Percentiles rank a stretch among this genome's conserved stretches.
These are phyloP conservation scores for Pipa parva DNA, from an alignment of 2,113 vertebrate genomes.

Conservation along the genomic window DNA sequence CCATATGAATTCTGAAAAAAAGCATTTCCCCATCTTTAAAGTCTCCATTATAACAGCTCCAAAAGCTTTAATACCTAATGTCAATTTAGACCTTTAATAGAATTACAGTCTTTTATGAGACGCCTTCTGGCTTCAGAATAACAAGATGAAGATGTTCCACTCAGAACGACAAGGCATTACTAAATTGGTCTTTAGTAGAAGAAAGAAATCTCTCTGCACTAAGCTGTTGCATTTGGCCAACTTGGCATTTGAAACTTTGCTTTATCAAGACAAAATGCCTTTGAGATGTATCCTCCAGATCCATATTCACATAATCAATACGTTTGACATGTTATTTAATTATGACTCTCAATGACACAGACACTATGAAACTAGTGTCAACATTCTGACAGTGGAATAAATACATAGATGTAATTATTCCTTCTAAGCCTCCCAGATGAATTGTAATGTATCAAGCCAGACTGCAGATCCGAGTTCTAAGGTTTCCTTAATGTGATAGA, in stretches of 20 bases:
- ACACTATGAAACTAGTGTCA: constrained; percentile 80
- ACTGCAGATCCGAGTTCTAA: constrained; percentile 72
- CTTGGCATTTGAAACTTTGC: constrained; percentile 60
- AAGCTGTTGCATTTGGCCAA: constrained; percentile 56
- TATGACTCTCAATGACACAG: constrained; percentile 67
- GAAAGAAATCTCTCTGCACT: constrained; percentile 44
- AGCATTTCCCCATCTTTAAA: too few species aligned
- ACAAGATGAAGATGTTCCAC: constrained; percentile 49
- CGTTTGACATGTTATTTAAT: constrained; percentile 70
- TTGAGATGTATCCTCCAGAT: constrained; percentile 55
- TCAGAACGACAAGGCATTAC: constrained; percentile 59
- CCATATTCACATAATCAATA: constrained; percentile 71
- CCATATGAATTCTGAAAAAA: too few species aligned
- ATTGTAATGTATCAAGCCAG: constrained; percentile 67
- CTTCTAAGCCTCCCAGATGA: constrained; percentile 66
- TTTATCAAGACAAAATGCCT: constrained; percentile 58
- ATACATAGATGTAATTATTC: constrained; percentile 84
- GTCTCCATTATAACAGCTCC: background rate
- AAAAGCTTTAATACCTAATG: constrained; percentile 39
- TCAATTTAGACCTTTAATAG: constrained; percentile 42
- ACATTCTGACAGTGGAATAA: constrained; percentile 75
- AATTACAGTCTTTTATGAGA: constrained; percentile 42
- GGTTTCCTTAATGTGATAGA: constrained; percentile 90
- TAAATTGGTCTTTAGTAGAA: constrained; percentile 56
- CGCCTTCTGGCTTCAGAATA: constrained; percentile 12